Evolutionary conservation across 2,113 vertebrate species (phyloP).

Genomic region (Fulmarus glacialis): DNA sequence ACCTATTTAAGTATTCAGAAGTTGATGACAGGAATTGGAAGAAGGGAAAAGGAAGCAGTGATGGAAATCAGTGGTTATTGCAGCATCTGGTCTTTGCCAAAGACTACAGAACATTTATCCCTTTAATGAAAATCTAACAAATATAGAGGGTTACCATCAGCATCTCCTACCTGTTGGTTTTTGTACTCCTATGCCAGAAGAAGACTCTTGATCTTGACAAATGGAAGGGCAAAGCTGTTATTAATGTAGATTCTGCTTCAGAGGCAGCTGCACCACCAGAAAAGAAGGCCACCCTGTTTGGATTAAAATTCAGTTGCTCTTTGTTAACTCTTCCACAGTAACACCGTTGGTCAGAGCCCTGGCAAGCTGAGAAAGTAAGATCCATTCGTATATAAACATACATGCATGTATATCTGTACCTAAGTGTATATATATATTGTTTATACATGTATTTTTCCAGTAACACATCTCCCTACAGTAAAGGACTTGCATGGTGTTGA

Average conservation of each 20-base stretch:
- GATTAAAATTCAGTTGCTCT: background rate
- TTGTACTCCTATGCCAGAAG: background rate
- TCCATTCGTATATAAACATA: background rate
- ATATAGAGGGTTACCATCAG: background rate
- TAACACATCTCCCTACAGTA: background rate
- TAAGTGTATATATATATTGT: fast-evolving
- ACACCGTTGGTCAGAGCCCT: background rate
- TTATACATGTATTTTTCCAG: background rate
- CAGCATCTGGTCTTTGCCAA: background rate
- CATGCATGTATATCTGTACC: background rate
- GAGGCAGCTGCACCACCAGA: background rate
- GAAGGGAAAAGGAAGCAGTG: background rate
- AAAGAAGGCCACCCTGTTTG: background rate
- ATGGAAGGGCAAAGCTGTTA: background rate
- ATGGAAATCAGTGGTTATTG: background rate
- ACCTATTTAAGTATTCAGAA: background rate
- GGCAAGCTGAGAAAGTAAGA: background rate
- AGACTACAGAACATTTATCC: background rate
- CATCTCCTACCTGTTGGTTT: background rate
- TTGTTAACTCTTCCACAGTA: background rate
- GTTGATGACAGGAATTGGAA: background rate
- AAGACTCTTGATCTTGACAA: background rate
- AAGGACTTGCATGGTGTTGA: background rate
- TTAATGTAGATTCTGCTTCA: background rate
- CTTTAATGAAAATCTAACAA: background rate